Percentiles rank a stretch among this genome's conserved stretches.
Conservation (phyloP, 2,797 vertebrate genomes). For the Morelia viridis region DNA sequence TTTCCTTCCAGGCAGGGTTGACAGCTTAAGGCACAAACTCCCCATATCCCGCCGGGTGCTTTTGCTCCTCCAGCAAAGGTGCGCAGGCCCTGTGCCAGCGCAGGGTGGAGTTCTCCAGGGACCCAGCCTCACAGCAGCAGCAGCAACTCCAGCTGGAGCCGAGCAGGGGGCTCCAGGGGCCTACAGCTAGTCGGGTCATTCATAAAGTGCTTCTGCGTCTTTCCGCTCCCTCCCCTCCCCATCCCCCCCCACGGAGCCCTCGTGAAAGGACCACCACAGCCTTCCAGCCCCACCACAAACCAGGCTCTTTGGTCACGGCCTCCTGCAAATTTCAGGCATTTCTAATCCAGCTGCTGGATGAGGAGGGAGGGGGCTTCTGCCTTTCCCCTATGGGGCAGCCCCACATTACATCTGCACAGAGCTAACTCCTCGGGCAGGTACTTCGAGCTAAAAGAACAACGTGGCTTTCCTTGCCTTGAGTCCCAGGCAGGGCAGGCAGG, state of each 20-base stretch:
- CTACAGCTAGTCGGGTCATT: not conserved
- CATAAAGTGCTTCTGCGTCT: slow-evolving; percentile 25
- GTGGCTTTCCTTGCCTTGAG: not conserved
- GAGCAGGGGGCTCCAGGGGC: not conserved
- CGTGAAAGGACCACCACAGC: not conserved
- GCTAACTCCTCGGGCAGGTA: not conserved
- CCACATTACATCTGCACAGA: not conserved
- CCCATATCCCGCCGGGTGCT: not conserved
- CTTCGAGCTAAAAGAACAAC: not conserved
- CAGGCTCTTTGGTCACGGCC: slow-evolving; percentile 27
- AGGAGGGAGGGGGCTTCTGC: not conserved
- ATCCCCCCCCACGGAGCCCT: not conserved
- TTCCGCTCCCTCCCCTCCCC: too few relatives aligned
- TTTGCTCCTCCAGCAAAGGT: too few relatives aligned
- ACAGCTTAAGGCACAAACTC: slow-evolving; percentile 28
- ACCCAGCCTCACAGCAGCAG: not conserved
- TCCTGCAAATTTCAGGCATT: not conserved
- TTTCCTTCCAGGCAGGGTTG: too few relatives aligned
- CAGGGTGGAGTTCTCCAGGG: not conserved
- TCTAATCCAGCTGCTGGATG: not conserved
- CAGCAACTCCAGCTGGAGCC: too few relatives aligned
- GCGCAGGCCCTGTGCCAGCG: not conserved
- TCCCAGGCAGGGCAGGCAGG: not conserved
- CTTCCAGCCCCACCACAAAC: not conserved
- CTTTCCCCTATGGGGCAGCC: too few relatives aligned